Conservation (phyloP, 2,888 invertebrate genomes). For the Pterobdella sp. region DNA sequence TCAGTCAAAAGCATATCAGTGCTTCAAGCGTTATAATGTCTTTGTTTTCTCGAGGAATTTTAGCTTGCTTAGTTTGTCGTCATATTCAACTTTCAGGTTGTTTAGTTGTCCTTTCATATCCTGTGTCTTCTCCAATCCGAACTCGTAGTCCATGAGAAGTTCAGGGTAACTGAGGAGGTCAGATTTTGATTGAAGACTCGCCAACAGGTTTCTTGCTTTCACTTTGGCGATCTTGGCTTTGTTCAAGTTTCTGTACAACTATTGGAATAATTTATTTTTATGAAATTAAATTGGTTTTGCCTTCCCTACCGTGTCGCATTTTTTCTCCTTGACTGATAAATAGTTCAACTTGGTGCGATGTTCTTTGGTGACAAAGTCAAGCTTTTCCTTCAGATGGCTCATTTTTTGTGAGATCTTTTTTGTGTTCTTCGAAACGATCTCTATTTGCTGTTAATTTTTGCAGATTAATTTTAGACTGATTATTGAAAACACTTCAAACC, state of each 20-base stretch:
- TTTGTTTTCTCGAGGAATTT: constrained; percentile 11
- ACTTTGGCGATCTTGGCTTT: constrained; percentile 13
- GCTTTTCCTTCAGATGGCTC: constrained; percentile 25
- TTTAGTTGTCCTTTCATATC: constrained; percentile 1
- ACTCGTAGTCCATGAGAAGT: constrained; percentile 27
- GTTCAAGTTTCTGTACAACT: constrained; percentile 22
- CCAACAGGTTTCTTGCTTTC: constrained; percentile 19
- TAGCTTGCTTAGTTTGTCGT: neutral
- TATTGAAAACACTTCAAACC: neutral
- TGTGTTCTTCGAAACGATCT: constrained; percentile 21
- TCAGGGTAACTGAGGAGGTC: constrained; percentile 28
- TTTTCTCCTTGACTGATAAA: constrained; percentile 12
- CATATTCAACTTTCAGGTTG: neutral
- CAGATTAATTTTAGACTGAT: neutral
- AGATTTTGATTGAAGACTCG: constrained; percentile 22
- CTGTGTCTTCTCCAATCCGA: constrained; percentile 19
- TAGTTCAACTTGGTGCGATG: constrained; percentile 14
- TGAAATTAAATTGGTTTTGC: neutral
- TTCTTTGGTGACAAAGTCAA: constrained; percentile 22
- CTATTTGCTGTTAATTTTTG: constrained; percentile 12
- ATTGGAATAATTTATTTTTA: neutral
- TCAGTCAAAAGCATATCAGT: too few relatives aligned
- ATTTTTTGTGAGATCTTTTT: constrained; percentile 24
- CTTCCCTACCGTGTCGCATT: constrained; percentile 15
- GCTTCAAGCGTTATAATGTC: too few relatives aligned